These are phyloP conservation scores for Patagioenas fasciata DNA, from an alignment of 2,113 vertebrate genomes.

Conservation along the genomic window DNA sequence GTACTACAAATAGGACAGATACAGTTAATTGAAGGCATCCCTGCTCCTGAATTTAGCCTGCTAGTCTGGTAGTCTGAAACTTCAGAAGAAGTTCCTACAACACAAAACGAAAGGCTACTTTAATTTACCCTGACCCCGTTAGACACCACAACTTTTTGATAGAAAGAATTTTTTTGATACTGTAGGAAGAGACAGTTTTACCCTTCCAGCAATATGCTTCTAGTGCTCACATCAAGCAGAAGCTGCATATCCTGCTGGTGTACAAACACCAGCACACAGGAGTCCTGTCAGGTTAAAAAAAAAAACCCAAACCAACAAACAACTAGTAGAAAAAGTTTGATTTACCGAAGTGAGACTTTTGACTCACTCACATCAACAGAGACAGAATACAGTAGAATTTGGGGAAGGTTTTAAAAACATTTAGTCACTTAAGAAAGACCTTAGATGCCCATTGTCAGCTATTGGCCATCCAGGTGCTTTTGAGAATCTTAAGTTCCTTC, in stretches of 20 bases:
- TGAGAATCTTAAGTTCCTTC: not conserved
- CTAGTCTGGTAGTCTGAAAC: slow-evolving; percentile 58
- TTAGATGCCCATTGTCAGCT: not conserved
- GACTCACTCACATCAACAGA: not conserved
- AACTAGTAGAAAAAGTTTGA: not conserved
- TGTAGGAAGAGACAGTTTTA: slow-evolving; percentile 42
- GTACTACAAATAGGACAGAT: slow-evolving; percentile 75
- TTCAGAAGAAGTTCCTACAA: slow-evolving; percentile 64
- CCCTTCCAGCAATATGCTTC: not conserved
- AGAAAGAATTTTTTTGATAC: slow-evolving; percentile 37
- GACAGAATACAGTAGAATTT: not conserved
- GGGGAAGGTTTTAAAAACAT: not conserved
- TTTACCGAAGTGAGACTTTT: not conserved
- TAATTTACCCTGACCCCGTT: slow-evolving; percentile 71
- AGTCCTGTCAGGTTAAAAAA: not conserved
- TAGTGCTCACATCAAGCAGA: not conserved
- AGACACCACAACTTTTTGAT: slow-evolving; percentile 52
- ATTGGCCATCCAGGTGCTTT: not conserved
- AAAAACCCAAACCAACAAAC: not conserved
- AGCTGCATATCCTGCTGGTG: not conserved
- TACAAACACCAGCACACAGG: not conserved
- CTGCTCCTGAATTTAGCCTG: slow-evolving; percentile 67
- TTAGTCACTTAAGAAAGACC: not conserved
- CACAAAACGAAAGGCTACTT: slow-evolving; percentile 58
- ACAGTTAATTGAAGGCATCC: slow-evolving; percentile 76